Base-by-base conservation (phyloP, 2,888 invertebrate species). In the Tetheella fluctuosa region DNA sequence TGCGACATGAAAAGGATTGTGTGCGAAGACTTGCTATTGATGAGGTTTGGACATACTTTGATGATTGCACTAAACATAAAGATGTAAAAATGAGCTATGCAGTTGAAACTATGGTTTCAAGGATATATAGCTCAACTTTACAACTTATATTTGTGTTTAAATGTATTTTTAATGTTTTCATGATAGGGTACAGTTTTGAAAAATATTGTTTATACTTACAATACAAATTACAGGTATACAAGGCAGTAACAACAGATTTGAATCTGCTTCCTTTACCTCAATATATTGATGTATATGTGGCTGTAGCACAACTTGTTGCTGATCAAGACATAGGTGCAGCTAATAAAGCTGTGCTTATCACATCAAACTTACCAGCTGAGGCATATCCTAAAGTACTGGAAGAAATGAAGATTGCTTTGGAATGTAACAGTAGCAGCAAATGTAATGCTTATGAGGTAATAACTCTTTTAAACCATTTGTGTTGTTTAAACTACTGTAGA, bases 391-490 rank as follows among this genome's bases (percentile, higher is more conserved):
- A 93, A 71, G 83, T 95, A 12, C 77, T 95, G 57, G 88, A 94
- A 23, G 91, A 94, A 69, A 91, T 96, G 76, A 92, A 94, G 64
- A 93, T 94, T 67, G 90, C 95, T 13, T 86, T 96, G 74, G 82
- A 91, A 17, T 89, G 89, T 64, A 94, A 89, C 74, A 95, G 95
- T 68, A 93, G 94, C 58, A 87, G 95, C 59, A 94, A 95, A 70
- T 95, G 96, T 77, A 94, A 97, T 79, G 94, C 95, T 59, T 96
- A 95, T 86, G 96, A 96, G 93, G 95, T 95, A 79, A 70, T 52
- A n/a, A 42, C 13, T 42, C 30, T 30, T 30, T 30, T 10, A 0
- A 10, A 30, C 28, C 7, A 28, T 1, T 28, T 5, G 5, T 28
- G n/a, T n/a, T n/a, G n/a, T 28, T 28, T 28, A 28, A 28, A 28